Evolutionary conservation across 2,113 vertebrate species (phyloP), one percentile per base, ranked within the genome.

Genomic region (Clarias batrachus): DNA sequence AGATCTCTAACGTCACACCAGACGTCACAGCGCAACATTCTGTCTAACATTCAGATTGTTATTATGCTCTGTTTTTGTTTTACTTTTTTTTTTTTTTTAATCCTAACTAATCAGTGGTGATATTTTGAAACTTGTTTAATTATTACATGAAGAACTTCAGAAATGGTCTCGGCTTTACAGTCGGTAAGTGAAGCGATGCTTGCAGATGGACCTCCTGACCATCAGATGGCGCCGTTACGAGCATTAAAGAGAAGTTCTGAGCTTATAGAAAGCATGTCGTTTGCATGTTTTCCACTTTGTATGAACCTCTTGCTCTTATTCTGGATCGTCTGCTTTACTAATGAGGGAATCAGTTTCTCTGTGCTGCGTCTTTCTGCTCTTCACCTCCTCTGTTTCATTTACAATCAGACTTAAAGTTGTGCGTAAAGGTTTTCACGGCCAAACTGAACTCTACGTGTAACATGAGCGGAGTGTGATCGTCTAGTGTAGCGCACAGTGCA

Each of bases 151-250:
- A 54, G 41, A 48, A n/a, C n/a, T n/a, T 13, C 4, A 52, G 23
- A 76, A 25, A 76, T 8, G 11, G 13, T 76, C 6, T 73, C 33
- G 8, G 19, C 33, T 48, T 21, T 30, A 33, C 8, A 33, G 2
- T 37, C 2, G 33, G 33, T 33, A 33, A 70, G 30, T 16, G 6
- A 33, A 70, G 30, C 2, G 30, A 19, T 17, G 30, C 17, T 4
- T 37, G 70, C 17, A 63, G 73, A 84, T 82, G 70, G 66, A 41
- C 60, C 30, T 54, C 86, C 59, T 85, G 41, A 71, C 13, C 25
- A 17, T 17, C 76, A 80, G 71, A 62, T 84, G 87, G 84, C 60
- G 71, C 78, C 73, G 82, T 76, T 62, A 59, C 56, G 59, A 33
- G 10, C 23, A 41, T 81, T 30, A 52, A 6, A 86, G 54, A 17